Base-by-base conservation (phyloP, 2,113 vertebrate genomes). In the Zapus hudsonius region DNA sequence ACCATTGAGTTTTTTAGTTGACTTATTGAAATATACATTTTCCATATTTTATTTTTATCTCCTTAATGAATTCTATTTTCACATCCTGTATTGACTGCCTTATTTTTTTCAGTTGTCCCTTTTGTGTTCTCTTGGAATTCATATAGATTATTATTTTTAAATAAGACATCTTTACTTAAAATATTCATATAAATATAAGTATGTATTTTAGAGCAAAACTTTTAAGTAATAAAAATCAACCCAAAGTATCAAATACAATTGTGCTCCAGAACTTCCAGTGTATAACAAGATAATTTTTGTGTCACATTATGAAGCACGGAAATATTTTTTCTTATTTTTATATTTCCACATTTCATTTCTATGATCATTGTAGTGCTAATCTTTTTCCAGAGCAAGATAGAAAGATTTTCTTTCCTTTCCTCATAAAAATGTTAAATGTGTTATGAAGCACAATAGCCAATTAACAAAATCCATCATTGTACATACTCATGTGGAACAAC, bases 161-260 rank as follows among this genome's bases (percentile, higher is more conserved):
- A 96, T 61, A 61, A n/a, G 31, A 16, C 11, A 61, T 96, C 97
- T 52, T 97, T 95, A 96, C 97, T 96, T 96, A 96, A 95, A 97
- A 95, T 97, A 95, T 84, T 95, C 40, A 1, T 67, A n/a, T 73
- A 97, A 96, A 95, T 97, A 97, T 31, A 94, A 97, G 93, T 94
- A 92, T 83, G 8, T n/a, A 55, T 69, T 79, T 94, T 90, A 87
- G 89, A 92, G 36, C 52, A 95, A 82, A 55, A 4, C 47, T 95
- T 95, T 67, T 25, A 42, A 80, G 57, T 59, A 92, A 20, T 91
- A 93, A 94, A 74, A 74, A 40, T 63, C 86, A 61, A 91, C 90
- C 20, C 38, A 57, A 87, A 95, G n/a, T 81, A 95, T 86, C 0
- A 16, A 19, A 0, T 87, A n/a, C n/a, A n/a, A n/a, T 87, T 89